Conservation (phyloP, 2,113 vertebrate species). For the Sterrhoptilus dennistouni region DNA sequence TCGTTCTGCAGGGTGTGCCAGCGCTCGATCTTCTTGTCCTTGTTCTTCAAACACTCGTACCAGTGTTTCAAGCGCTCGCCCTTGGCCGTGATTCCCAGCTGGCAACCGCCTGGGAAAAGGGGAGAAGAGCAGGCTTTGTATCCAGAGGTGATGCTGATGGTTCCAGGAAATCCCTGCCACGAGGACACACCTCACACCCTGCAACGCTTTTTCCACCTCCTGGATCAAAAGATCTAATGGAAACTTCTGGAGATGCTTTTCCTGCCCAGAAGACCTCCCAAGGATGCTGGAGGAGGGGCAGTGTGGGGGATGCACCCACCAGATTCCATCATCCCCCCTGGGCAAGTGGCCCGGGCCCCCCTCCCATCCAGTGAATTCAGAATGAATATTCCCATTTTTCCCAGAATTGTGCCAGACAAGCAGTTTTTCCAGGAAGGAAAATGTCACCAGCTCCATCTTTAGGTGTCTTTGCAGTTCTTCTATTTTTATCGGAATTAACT, state of each 20-base stretch:
- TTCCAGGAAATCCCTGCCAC: rapidly evolving
- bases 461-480: not conserved
- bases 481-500: not conserved
- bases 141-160: not conserved
- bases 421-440: conserved; percentile 3
- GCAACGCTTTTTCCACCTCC: not conserved
- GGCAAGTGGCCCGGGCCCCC: rapidly evolving
- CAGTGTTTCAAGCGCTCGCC: conserved; percentile 97
- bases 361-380: not conserved
- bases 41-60: conserved; percentile 98
- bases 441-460: not conserved
- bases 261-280: rapidly evolving
- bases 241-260: not conserved
- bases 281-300: not conserved
- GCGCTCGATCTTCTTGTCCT: conserved; percentile 97
- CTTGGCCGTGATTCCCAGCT: conserved; percentile 94
- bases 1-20: conserved; percentile 94
- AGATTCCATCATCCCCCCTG: not conserved
- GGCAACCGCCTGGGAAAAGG: conserved; percentile 81
- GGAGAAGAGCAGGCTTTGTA: not conserved
- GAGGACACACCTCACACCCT: not conserved
- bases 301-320: rapidly evolving
- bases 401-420: not conserved
- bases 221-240: not conserved
- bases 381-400: not conserved